These are phyloP conservation scores for Porites lutea DNA, from an alignment of 64 coral and sea anemone genomes.

Conservation along the genomic window DNA sequence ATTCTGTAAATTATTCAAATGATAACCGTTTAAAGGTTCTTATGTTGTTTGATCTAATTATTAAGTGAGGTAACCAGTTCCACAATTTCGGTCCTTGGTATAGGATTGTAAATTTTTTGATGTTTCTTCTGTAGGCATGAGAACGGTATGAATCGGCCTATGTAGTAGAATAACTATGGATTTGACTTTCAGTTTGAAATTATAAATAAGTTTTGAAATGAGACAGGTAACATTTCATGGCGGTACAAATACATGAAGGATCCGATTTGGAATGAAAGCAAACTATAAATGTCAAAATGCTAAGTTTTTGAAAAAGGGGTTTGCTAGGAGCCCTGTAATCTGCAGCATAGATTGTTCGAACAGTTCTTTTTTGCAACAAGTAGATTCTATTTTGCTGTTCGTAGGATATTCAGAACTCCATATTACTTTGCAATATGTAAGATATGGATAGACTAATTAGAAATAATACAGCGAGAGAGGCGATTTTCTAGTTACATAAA, in stretches of 20 bases:
- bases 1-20: too few species aligned
- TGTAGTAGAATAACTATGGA: not conserved
- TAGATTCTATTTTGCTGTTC: too few species aligned
- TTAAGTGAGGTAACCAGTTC: too few species aligned
- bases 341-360: too few species aligned
- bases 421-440: too few species aligned
- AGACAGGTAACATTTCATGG: not conserved
- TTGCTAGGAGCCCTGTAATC: not conserved
- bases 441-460: too few species aligned
- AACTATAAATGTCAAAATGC: not conserved
- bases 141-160: not conserved
- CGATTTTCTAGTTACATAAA: too few species aligned
- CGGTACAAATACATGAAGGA: not conserved
- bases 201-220: not conserved
- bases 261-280: not conserved
- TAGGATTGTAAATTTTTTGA: too few species aligned
- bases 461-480: too few species aligned
- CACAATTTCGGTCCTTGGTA: not conserved
- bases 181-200: conserved; percentile 3
- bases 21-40: not conserved
- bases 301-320: not conserved
- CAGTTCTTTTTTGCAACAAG: too few species aligned
- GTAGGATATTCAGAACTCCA: too few species aligned
- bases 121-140: not conserved
- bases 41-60: not conserved